phyloP scores from a whole-genome alignment of 1,140 invertebrate genomes.

The Elymnias hypermnestra region DNA sequence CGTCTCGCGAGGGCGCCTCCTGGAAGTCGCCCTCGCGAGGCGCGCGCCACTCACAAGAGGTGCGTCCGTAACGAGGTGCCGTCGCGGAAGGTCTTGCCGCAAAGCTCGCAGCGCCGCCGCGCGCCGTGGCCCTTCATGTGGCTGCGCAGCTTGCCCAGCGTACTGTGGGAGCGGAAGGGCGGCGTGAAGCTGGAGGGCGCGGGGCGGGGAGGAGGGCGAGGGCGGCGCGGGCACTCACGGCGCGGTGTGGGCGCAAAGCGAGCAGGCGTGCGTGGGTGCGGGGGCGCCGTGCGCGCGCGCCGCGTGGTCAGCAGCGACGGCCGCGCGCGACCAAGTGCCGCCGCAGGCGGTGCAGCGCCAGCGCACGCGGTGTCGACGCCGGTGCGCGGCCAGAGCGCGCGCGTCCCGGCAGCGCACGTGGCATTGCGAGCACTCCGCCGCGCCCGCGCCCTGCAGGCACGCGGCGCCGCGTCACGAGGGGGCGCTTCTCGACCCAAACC shows the following conservation, averaged over 20 bases:
- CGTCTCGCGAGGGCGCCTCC: too few species aligned
- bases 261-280: constrained; percentile 38
- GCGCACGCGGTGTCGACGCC: constrained; percentile 40
- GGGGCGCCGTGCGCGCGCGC: constrained; percentile 35
- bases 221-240: constrained; percentile 25
- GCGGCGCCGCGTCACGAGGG: constrained; percentile 18
- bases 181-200: too few species aligned
- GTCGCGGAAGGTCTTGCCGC: constrained; percentile 41
- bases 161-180: constrained; percentile 23
- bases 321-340: constrained; percentile 36
- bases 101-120: constrained; percentile 40
- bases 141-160: constrained; percentile 40
- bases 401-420: constrained; percentile 31
- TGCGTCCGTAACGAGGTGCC: constrained; percentile 43
- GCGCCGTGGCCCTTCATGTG: constrained; percentile 50
- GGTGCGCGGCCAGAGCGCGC: constrained; percentile 36
- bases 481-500: too few species aligned
- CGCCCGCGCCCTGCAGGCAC: too few species aligned
- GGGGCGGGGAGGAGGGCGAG: too few species aligned
- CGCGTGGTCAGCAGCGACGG: constrained; percentile 49
- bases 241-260: constrained; percentile 27
- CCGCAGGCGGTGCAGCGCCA: constrained; percentile 47
- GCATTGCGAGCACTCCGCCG: constrained; percentile 33
- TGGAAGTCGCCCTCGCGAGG: too few species aligned
- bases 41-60: constrained; percentile 50